phyloP scores from a whole-genome alignment of 2,113 vertebrate species.

The Rallus limicola region DNA sequence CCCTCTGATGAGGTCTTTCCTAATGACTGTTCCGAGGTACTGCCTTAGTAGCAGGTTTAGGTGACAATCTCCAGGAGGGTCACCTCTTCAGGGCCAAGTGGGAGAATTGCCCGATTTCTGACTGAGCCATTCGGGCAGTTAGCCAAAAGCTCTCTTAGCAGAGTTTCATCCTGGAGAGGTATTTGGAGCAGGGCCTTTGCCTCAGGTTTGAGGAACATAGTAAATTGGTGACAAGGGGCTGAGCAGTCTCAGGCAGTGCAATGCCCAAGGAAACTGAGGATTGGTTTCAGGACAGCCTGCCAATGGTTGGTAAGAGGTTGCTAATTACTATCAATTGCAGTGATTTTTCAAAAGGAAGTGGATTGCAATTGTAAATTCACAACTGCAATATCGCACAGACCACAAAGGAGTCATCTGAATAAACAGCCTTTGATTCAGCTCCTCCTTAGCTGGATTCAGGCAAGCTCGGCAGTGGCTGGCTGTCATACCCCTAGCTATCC shows the following conservation, averaged over 20 bases:
- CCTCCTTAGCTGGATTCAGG: not conserved
- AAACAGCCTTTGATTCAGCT: not conserved
- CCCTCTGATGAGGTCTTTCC: not conserved
- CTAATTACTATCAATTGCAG: not conserved
- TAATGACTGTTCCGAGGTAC: not conserved
- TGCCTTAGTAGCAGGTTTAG: not conserved
- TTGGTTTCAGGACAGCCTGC: not conserved
- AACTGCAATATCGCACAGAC: not conserved
- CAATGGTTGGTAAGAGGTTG: slow-evolving; percentile 3
- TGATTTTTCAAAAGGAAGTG: not conserved
- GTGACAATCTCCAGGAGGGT: not conserved
- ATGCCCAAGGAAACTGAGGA: not conserved
- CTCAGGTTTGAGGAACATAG: not conserved
- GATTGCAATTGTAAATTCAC: slow-evolving; percentile 13
- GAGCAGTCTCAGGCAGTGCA: not conserved
- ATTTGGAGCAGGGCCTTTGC: not conserved
- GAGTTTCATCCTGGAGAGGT: not conserved
- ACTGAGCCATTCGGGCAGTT: not conserved
- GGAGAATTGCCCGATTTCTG: not conserved
- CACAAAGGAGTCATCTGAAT: not conserved
- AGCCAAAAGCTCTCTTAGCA: not conserved
- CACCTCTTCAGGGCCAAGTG: not conserved
- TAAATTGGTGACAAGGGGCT: not conserved
- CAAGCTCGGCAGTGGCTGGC: not conserved
- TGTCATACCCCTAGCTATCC: not conserved